phyloP scores from a whole-genome alignment of 2,797 vertebrate species.

The Neopelma chrysocephalum region DNA sequence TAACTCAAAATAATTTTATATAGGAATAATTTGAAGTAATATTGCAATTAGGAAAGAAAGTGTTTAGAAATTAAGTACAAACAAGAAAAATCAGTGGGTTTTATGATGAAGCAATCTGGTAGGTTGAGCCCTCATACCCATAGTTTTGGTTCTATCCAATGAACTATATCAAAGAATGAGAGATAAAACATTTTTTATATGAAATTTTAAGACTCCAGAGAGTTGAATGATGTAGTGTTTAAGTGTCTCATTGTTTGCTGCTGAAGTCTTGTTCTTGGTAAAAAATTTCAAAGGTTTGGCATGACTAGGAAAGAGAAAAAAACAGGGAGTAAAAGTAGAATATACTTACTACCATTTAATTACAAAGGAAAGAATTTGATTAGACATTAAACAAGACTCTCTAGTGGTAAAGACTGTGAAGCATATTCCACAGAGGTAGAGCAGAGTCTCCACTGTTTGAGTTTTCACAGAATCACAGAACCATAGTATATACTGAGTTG shows the following conservation, averaged over 20 bases:
- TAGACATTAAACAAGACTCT: not conserved
- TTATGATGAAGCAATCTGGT: not conserved
- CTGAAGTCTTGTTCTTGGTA: not conserved
- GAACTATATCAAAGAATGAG: not conserved
- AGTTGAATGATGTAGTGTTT: not conserved
- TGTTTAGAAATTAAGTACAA: not conserved
- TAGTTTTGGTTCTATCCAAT: not conserved
- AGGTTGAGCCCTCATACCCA: not conserved
- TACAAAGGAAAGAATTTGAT: not conserved
- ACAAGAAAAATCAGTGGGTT: not conserved
- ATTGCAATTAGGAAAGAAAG: not conserved
- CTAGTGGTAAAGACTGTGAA: not conserved
- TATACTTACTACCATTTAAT: not conserved
- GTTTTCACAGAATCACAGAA: not conserved
- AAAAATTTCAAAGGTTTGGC: not conserved
- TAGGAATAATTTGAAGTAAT: not conserved
- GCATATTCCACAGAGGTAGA: not conserved
- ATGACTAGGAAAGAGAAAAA: not conserved
- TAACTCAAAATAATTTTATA: not conserved
- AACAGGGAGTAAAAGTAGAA: not conserved
- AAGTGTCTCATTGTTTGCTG: not conserved
- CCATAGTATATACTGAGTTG: not conserved
- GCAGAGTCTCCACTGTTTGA: not conserved
- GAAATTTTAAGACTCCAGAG: not conserved
- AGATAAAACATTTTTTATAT: not conserved